Percentiles rank a stretch among this genome's conserved stretches.
Evolutionary conservation across 2,888 invertebrate genomes (phyloP).

Genomic region (Monopis laevigella): DNA sequence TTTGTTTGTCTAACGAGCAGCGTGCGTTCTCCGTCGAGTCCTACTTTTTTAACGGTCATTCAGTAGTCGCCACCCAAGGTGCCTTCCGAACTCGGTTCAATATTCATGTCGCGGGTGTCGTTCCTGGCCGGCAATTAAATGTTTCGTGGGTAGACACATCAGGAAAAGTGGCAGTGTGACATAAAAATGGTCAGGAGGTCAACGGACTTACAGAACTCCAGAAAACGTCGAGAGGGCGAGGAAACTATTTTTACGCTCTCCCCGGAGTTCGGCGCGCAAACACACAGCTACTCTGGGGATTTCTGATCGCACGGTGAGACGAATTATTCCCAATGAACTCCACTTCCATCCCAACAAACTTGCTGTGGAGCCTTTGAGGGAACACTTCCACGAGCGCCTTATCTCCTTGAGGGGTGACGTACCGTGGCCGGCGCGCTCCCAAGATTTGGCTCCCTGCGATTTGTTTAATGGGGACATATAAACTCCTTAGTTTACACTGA

Average conservation of each 20-base stretch:
- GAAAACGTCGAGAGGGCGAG: not conserved
- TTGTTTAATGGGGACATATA: not conserved
- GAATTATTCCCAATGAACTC: too few relatives aligned
- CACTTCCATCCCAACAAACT: too few relatives aligned
- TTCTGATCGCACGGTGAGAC: not conserved
- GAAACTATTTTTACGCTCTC: not conserved
- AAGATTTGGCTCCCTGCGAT: not conserved
- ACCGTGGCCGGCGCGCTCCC: not conserved
- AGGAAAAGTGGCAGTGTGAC: not conserved
- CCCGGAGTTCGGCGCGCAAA: too few relatives aligned
- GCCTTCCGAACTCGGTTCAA: not conserved
- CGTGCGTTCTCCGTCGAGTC: not conserved
- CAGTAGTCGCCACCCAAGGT: not conserved
- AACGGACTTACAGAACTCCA: not conserved
- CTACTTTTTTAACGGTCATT: too few relatives aligned
- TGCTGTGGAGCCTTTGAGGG: too few relatives aligned
- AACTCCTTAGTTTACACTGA: too few relatives aligned
- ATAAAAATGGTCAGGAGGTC: not conserved
- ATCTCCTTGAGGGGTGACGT: too few relatives aligned
- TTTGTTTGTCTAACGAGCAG: too few relatives aligned
- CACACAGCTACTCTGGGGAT: not conserved
- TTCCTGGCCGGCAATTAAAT: too few relatives aligned
- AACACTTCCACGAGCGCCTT: too few relatives aligned
- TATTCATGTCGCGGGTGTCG: too few relatives aligned
- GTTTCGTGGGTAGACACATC: not conserved